Evolutionary conservation across 2,113 vertebrate genomes (phyloP), one percentile per base, ranked within the genome.

Genomic region (Datnioides undecimradiatus): DNA sequence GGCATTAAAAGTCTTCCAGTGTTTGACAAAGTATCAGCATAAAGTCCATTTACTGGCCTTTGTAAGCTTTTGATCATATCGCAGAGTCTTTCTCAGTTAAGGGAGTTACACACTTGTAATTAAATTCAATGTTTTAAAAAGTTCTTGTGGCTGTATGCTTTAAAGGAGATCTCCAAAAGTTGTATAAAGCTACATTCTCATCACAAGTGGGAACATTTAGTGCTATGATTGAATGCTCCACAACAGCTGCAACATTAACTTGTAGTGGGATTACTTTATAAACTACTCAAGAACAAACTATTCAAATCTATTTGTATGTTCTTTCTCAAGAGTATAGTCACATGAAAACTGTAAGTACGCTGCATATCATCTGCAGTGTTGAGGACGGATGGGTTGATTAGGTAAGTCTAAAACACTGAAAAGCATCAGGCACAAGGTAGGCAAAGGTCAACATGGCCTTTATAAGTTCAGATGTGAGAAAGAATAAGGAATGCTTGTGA

Each of bases 31-130:
- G 45, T 13, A 12, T 58, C 51, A 25, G 8, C 13, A 23, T 17
- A 52, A 13, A 6, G 46, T 29, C 31, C 48, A 19, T 63, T 45
- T 54, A 12, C 33, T 29, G 14, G 23, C 17, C 8, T 5, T 27
- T 45, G 25, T 72, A 40, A 67, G 62, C 63, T 76, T 49, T 62
- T n/a, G 13, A 63, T 63, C 57, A n/a, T 2, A 45, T 54, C 36
- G 29, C 14, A 54, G n/a, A 62, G 27, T 46, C 16, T 7, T 48
- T 25, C 13, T 67, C 23, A 49, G 43, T 23, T 31, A 25, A 27
- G n/a, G 19, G 16, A 33, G 43, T 16, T 40, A 8, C 17, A 11
- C 21, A 21, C 9, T 21, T 57, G 25, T 49, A 16, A 49, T 19
- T 57, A 12, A 17, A 54, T 62, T 34, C 0, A 8, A 3, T 55